Conservation (phyloP, 2,113 vertebrate genomes). For the Rutilus rutilus region DNA sequence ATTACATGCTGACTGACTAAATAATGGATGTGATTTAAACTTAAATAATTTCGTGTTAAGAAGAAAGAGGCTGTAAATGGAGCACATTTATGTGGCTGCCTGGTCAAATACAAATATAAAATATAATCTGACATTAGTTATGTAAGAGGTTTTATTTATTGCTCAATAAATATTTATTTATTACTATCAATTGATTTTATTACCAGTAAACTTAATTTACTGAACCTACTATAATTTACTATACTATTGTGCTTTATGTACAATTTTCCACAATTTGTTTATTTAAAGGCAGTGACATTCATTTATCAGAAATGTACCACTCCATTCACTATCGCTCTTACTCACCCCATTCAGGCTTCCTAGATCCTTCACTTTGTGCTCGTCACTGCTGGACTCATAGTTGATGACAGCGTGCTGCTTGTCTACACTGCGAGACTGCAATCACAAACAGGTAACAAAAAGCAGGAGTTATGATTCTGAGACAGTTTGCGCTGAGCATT, state of each 20-base stretch:
- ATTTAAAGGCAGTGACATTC: background rate
- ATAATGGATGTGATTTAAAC: background rate
- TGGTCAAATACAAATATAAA: background rate
- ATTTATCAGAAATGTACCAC: background rate
- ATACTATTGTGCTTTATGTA: too few relatives aligned
- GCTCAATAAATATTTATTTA: too few relatives aligned
- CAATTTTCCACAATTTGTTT: background rate
- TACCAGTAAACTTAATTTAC: too few relatives aligned
- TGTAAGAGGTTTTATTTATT: too few relatives aligned
- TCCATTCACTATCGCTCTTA: conserved; percentile 36
- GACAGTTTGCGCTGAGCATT: background rate
- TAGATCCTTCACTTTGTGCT: conserved; percentile 96
- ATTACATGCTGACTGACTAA: background rate
- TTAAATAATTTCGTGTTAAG: background rate
- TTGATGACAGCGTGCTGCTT: conserved; percentile 98
- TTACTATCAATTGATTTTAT: too few relatives aligned
- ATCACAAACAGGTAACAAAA: conserved; percentile 48
- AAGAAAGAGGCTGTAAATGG: background rate
- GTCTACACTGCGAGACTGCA: conserved; percentile 95
- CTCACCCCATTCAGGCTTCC: conserved; percentile 98
- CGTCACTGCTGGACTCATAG: conserved; percentile 87
- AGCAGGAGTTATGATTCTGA: background rate
- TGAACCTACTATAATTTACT: too few relatives aligned
- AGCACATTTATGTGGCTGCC: background rate
- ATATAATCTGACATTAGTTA: too few relatives aligned